Base-by-base conservation (phyloP, 2,888 invertebrate genomes). In the Tethea ocularis region DNA sequence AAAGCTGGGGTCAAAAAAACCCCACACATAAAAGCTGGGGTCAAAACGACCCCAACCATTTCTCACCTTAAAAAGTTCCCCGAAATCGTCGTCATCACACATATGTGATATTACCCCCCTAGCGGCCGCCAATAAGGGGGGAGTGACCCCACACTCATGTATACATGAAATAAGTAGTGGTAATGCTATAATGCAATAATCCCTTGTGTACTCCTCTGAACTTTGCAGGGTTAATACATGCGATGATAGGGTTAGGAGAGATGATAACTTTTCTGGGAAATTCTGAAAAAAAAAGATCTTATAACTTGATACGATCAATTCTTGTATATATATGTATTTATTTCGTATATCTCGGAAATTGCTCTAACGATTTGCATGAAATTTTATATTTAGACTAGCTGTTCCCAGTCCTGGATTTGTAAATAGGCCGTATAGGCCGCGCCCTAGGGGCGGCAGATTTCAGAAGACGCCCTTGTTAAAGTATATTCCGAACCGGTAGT, bases 161-260 rank as follows among this genome's bases (percentile, higher is more conserved):
- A 33, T 6, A 36, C 22, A 20, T 7, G 17, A 17, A 4, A n/a
- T 26, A 13, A 29, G 6, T 22, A 54, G 10, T 1, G 46, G 46
- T 7, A 46, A 20, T 1, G 11, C 15, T 33, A 33, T 10, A 6
- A 51, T 15, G 22, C 64, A 66, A 2, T 57, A 52, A 1, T 51
- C 56, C 13, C 26, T 38, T 1, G 66, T 61, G 41, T 60, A 61
- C 0, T 64, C 59, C 23, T 68, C 67, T 0, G 41, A 51, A 0
- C 61, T 52, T 33, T 60, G 61, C 1, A 62, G n/a, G 1, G 60
- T 59, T 33, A 75, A 55, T 2, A 75, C 54, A 11, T 67, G 61
- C 1, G 64, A 58, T 0, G 63, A 51, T 8, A 75, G 57, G 1
- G 24, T 54, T 0, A 72, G 62, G 2, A 74, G 61, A 2, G 52